Conservation (phyloP, 2,113 vertebrate species). For the Promerops cafer region DNA sequence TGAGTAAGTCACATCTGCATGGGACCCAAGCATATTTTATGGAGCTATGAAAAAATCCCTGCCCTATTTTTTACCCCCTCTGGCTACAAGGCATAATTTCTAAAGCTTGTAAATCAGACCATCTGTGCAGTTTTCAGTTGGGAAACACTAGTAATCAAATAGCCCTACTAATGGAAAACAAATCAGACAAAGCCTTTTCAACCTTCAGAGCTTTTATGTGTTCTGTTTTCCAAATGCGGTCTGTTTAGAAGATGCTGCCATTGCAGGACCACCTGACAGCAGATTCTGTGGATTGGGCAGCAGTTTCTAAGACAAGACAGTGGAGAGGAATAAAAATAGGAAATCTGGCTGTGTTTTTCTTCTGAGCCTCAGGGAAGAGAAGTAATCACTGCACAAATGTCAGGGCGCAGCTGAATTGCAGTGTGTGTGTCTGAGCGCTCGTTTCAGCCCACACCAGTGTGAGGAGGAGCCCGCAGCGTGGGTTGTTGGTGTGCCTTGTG, state of each 20-base stretch:
- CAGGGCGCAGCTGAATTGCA: neutral
- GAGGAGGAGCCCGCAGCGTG: neutral
- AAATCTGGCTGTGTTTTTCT: neutral
- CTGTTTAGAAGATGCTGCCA: neutral
- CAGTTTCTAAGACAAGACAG: neutral
- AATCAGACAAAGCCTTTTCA: slow-evolving; percentile 33
- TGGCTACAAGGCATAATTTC: neutral
- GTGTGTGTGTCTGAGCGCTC: neutral
- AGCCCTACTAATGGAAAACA: slow-evolving; percentile 31
- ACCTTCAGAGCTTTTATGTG: slow-evolving; percentile 25
- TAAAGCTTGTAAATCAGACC: slow-evolving; percentile 38
- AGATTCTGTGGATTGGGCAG: neutral
- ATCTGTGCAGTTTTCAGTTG: slow-evolving; percentile 48
- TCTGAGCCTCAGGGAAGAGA: neutral
- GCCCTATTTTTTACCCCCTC: neutral
- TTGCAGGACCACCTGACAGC: neutral
- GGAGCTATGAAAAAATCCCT: neutral
- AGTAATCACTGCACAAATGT: neutral
- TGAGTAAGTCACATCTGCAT: neutral
- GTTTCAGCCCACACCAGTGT: neutral
- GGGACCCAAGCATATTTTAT: neutral
- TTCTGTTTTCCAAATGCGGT: neutral
- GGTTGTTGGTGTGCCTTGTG: neutral
- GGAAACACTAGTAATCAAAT: slow-evolving; percentile 27
- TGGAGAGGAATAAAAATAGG: neutral